These are phyloP conservation scores for Apteryx owenii DNA, from an alignment of 2,113 vertebrate genomes.

Conservation along the genomic window DNA sequence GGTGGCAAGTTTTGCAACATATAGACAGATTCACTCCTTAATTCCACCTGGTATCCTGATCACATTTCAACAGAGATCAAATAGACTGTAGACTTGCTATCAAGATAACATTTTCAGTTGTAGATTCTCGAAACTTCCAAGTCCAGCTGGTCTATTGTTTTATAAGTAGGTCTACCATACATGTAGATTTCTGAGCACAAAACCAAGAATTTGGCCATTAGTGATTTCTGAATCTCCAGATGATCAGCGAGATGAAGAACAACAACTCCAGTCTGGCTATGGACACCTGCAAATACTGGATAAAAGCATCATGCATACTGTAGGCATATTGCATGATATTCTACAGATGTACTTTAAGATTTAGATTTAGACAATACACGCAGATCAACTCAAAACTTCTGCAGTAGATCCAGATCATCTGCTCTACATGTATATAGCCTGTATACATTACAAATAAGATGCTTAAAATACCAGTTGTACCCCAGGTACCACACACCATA, in stretches of 20 bases:
- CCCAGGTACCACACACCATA: background rate
- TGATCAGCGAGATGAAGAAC: background rate
- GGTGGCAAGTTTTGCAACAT: background rate
- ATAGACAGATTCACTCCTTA: background rate
- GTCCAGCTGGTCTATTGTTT: background rate
- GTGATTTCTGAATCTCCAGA: background rate
- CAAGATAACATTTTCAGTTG: background rate
- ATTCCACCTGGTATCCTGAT: background rate
- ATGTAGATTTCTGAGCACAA: background rate
- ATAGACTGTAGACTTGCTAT: background rate
- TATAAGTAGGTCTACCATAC: background rate
- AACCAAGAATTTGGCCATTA: background rate
- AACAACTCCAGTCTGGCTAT: background rate
- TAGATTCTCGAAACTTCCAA: background rate
- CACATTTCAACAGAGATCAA: background rate
- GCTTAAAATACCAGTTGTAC: background rate
- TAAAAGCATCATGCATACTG: background rate
- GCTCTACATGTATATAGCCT: background rate
- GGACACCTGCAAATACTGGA: background rate
- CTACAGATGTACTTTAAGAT: background rate
- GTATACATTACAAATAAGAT: background rate
- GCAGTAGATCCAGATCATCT: background rate
- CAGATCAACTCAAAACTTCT: background rate
- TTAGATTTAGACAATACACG: background rate
- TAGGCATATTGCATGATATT: background rate